Base-by-base conservation (phyloP, 2,113 vertebrate genomes). In the Narcine bancroftii region DNA sequence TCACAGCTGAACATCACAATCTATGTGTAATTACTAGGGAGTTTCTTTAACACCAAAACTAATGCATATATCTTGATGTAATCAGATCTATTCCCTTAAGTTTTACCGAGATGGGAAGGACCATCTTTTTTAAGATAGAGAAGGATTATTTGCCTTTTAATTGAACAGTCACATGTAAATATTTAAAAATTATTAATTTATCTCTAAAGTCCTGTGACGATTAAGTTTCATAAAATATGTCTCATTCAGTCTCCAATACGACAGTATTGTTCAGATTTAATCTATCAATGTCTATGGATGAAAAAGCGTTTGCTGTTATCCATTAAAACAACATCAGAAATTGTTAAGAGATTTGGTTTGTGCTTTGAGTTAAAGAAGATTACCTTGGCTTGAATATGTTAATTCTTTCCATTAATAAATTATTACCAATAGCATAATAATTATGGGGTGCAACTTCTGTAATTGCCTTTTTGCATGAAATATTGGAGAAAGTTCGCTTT, bases 351-450 rank as follows among this genome's bases (percentile, higher is more conserved):
- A 9, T 33, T n/a, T 87, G n/a, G 15, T 15, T 47, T 87, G 81
- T 13, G 56, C 21, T 87, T 87, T 5, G 2, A 36, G 53, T 36
- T 63, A 87, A 85, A 56, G 81, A n/a, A 36, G 21, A 87, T 87
- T 60, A 87, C 6, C 5, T 87, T 60, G 5, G 53, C 36, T 87
- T 87, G 81, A n/a, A 60, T n/a, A 87, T 87, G 33, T 36, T 87
- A 87, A 87, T 87, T 87, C 33, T 33, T 60, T 0, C 81, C 53
- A 87, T 87, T 87, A 91, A 91, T 69, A 91, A 69, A 33, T 69
- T 45, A 91, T 91, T 65, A 19, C 89, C 47, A 91, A 91, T 47
- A 91, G 56, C 6, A 29, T 45, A 91, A 85, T 45, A 65, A 91
- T 69, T 69, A 91, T 91, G 33, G 63, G 13, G 89, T 69, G 29